Conservation (phyloP, 35 echinoderm and acorn worm genomes). For the Hemicentrotus pulcherrimus region DNA sequence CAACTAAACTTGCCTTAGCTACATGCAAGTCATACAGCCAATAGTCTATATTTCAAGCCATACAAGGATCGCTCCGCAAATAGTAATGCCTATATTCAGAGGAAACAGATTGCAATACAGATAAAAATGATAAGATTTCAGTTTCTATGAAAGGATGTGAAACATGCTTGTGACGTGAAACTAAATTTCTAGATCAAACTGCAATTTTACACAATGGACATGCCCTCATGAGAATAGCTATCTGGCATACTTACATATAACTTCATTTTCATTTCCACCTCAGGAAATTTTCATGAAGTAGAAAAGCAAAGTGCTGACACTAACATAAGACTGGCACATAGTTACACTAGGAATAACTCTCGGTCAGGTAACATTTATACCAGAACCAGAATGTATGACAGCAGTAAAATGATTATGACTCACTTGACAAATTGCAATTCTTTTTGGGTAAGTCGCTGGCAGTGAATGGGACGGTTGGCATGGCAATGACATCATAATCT, state of each 20-base stretch:
- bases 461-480: constrained; percentile 81
- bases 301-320: background rate
- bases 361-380: too few relatives aligned
- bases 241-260: background rate
- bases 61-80: too few relatives aligned
- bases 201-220: background rate
- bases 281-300: background rate
- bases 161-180: background rate
- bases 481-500: constrained; percentile 66
- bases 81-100: too few relatives aligned
- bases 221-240: background rate
- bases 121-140: background rate
- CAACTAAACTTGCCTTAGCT: too few relatives aligned
- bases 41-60: too few relatives aligned
- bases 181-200: background rate
- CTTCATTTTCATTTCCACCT: background rate
- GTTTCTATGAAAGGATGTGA: background rate
- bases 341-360: background rate
- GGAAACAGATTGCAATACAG: too few relatives aligned
- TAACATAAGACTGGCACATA: background rate
- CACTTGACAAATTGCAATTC: constrained; percentile 8
- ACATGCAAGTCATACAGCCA: too few relatives aligned
- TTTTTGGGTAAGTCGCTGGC: constrained; percentile 62
- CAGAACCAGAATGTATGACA: background rate
- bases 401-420: background rate